These are phyloP conservation scores for Eriocheir sinensis DNA, from an alignment of 1,140 invertebrate genomes.

Conservation along the genomic window DNA sequence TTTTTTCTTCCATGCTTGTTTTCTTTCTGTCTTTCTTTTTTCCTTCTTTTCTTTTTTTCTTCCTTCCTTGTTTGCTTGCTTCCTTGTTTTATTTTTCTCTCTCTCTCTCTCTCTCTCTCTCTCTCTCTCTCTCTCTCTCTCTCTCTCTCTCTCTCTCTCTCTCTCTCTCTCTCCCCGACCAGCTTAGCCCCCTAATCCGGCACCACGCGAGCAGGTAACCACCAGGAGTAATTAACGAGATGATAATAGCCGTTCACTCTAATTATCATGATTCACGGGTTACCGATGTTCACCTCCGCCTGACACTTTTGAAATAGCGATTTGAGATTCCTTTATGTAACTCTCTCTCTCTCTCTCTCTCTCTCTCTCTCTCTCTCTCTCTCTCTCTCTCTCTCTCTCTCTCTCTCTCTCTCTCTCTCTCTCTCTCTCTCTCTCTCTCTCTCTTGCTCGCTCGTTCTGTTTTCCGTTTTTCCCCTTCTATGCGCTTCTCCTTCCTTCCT, in stretches of 20 bases:
- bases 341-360: conserved; percentile 22
- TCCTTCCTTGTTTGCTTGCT: no score
- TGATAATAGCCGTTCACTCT: background rate
- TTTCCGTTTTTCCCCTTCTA: background rate
- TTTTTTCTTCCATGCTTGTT: background rate
- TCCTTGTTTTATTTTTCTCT: no score
- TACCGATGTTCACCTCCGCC: background rate
- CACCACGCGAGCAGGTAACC: background rate
- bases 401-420: background rate
- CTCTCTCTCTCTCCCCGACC: background rate
- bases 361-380: conserved; percentile 22
- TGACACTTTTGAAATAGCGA: background rate
- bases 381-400: conserved; percentile 22
- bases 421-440: background rate
- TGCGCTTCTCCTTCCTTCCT: no score
- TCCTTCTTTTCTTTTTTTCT: no score
- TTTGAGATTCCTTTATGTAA: no score
- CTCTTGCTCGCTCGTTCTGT: background rate
- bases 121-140: conserved; percentile 12
- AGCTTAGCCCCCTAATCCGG: background rate
- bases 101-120: conserved; percentile 20
- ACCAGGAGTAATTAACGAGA: background rate
- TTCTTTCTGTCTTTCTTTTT: background rate
- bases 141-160: conserved; percentile 24
- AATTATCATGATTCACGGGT: background rate